A percentile compares a stretch with the other conserved stretches of the same genome.
Evolutionary conservation across 2,113 vertebrate genomes (phyloP).

Genomic region (Shinisaurus crocodilurus): DNA sequence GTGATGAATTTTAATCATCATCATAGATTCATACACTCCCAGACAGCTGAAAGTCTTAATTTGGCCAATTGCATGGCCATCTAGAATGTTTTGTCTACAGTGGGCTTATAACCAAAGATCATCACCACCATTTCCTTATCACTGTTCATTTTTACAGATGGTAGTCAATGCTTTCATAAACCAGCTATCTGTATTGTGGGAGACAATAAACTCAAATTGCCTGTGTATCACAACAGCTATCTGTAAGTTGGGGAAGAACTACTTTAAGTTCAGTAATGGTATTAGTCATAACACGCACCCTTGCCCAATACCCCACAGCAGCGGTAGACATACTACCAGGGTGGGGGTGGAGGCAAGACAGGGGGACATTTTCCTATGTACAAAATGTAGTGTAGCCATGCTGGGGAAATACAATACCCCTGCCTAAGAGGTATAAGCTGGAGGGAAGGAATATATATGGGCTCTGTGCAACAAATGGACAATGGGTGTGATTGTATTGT

Average conservation of each 20-base stretch:
- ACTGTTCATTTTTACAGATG: neutral
- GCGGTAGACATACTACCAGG: neutral
- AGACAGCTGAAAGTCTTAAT: too few relatives aligned
- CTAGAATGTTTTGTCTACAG: too few relatives aligned
- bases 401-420: neutral
- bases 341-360: too few relatives aligned
- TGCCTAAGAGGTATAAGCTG: neutral
- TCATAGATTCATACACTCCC: too few relatives aligned
- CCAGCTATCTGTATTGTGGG: neutral
- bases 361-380: too few relatives aligned
- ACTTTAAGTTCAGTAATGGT: neutral
- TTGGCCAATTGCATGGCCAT: too few relatives aligned
- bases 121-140: too few relatives aligned
- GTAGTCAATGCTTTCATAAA: neutral
- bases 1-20: too few relatives aligned
- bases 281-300: neutral
- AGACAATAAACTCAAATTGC: neutral
- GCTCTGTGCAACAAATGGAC: neutral
- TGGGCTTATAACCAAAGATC: too few relatives aligned
- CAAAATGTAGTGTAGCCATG: too few relatives aligned
- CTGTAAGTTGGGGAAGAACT: neutral
- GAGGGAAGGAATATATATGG: neutral
- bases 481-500: neutral
- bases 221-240: neutral
- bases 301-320: neutral